Percentiles rank a stretch among this genome's conserved stretches.
phyloP scores from a whole-genome alignment of 2,888 invertebrate species.

The Dione juno region DNA sequence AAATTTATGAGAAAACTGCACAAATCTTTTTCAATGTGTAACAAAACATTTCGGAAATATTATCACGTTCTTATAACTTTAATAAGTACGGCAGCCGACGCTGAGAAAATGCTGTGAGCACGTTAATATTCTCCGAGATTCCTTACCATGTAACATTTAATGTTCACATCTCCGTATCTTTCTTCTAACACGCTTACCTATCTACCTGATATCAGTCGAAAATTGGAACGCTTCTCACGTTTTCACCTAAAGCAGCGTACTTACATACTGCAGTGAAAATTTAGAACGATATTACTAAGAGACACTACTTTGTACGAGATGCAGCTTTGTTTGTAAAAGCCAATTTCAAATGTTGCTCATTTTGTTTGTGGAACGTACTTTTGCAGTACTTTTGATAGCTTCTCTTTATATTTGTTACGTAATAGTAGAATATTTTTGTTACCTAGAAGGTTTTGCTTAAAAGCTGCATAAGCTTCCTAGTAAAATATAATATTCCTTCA shows the following conservation, averaged over 20 bases:
- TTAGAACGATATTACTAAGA: constrained; percentile 41
- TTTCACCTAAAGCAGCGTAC: constrained; percentile 43
- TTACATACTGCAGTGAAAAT: constrained; percentile 45
- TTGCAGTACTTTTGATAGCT: constrained; percentile 7
- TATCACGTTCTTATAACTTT: constrained; percentile 7
- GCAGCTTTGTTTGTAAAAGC: constrained; percentile 34
- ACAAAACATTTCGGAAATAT: background rate
- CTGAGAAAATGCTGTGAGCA: constrained; percentile 15
- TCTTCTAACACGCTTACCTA: constrained; percentile 41
- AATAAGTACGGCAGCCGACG: constrained; percentile 16
- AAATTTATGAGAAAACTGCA: background rate
- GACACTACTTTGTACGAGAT: constrained; percentile 38
- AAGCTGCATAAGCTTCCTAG: background rate
- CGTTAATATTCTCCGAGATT: constrained; percentile 32
- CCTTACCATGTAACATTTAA: constrained; percentile 38
- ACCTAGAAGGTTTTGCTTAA: background rate
- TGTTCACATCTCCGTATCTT: constrained; percentile 42
- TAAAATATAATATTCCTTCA: background rate
- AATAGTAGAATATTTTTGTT: constrained; percentile 12
- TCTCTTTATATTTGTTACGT: constrained; percentile 16
- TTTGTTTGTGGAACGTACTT: constrained; percentile 21
- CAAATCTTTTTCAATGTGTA: background rate
- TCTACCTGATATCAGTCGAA: constrained; percentile 38
- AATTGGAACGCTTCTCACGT: constrained; percentile 45
- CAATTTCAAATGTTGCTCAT: constrained; percentile 28